Base-by-base conservation (phyloP, 1,140 invertebrate species). In the Hylaeus volcanicus region DNA sequence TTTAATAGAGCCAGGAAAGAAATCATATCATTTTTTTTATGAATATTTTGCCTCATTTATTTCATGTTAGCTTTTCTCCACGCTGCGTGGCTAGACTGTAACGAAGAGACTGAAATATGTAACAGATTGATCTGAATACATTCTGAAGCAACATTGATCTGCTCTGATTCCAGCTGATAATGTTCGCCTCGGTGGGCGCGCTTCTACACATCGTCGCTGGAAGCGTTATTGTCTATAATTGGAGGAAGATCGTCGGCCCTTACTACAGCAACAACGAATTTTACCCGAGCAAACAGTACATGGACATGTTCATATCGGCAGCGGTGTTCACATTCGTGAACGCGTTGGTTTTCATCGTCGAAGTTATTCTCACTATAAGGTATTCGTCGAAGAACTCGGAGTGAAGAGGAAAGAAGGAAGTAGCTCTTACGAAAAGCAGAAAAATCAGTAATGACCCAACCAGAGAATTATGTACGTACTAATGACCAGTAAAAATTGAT, bases 191-290 rank as follows among this genome's bases (percentile, higher is more conserved):
- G 2, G 84, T 95, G 4, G 95, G 95, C 2, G 94, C 94, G 41
- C 91, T 95, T 26, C 91, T 96, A 79, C 96, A 96, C 86, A 91
- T 96, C 2, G 94, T 95, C 3, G 94, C 96, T 0, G 95, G 94
- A 14, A 94, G 93, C 56, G 91, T 96, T 43, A 95, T 96, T 48
- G 93, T 96, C 70, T 94, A 95, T 84, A 95, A 95, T 92, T 95
- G 94, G 94, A 92, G 90, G 81, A 93, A 91, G 48, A 85, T 92
- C 9, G 74, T 88, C 56, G 84, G 88, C 5, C 86, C 87, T 61
- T 90, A 90, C 74, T 87, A 89, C 60, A 91, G 91, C 64, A 94
- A 94, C 82, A 92, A 94, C 78, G 93, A 94, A 53, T 92, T 92
- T 63, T 94, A 94, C 74, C 94, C 94, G 4, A 94, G 94, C 71